Percentiles rank a stretch among this genome's conserved stretches.
Conservation (phyloP, 2,113 vertebrate species). For the Solea solea region DNA sequence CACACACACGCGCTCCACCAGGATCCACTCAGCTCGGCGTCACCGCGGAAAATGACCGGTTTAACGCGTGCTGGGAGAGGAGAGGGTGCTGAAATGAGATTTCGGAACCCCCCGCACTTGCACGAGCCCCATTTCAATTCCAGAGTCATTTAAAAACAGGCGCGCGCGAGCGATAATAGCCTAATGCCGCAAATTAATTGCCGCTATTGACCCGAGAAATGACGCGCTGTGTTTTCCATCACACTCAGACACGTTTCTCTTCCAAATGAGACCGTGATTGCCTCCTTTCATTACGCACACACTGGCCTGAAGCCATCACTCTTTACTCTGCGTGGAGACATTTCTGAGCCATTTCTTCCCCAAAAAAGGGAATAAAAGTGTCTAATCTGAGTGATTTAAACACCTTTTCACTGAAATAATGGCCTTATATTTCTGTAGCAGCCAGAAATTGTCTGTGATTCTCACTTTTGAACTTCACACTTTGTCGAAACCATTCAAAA, state of each 20-base stretch:
- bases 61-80: constrained; percentile 1
- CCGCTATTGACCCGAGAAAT: constrained; percentile 60
- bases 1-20: constrained; percentile 37
- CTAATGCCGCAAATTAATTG: constrained; percentile 61
- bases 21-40: constrained; percentile 48
- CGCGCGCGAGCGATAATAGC: constrained; percentile 27
- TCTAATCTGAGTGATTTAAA: not conserved
- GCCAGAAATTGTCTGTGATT: too few relatives aligned
- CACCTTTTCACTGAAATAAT: too few relatives aligned
- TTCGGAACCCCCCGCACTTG: constrained; percentile 4
- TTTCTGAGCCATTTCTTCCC: not conserved
- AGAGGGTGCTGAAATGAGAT: constrained; percentile 22
- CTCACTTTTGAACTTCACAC: too few relatives aligned
- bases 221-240: constrained; percentile 42
- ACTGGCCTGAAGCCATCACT: constrained; percentile 41
- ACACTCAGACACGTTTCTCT: constrained; percentile 21
- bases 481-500: too few relatives aligned
- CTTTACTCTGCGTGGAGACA: not conserved
- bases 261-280: constrained; percentile 57
- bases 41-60: constrained; percentile 35
- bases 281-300: constrained; percentile 44
- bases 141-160: constrained; percentile 19
- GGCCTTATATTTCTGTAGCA: too few relatives aligned
- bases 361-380: not conserved
- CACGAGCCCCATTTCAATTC: constrained; percentile 10